These are phyloP conservation scores for Parauchenoglanis ngamensis DNA, from an alignment of 2,797 vertebrate species.

Conservation along the genomic window DNA sequence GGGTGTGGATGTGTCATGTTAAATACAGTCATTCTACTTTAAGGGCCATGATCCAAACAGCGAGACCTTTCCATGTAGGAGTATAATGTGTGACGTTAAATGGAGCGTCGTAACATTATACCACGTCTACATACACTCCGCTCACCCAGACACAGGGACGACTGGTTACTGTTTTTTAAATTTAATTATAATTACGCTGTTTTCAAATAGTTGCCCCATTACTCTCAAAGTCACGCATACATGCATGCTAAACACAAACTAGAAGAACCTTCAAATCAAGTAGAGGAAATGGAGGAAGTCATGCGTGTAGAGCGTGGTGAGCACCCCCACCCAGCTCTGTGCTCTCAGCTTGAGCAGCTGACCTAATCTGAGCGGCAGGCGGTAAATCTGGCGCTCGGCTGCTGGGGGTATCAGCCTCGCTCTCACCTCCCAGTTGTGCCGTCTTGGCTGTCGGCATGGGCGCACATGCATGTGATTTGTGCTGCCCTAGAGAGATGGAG, in stretches of 20 bases:
- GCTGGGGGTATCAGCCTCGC: constrained; percentile 43
- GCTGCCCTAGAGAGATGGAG: constrained; percentile 59
- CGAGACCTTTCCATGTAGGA: constrained; percentile 32
- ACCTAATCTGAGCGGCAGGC: constrained; percentile 53
- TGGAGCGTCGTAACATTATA: constrained; percentile 17
- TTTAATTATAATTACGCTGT: not conserved
- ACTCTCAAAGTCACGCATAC: not conserved
- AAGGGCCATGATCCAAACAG: constrained; percentile 19
- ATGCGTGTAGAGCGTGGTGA: constrained; percentile 12
- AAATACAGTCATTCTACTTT: constrained; percentile 41
- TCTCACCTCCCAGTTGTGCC: constrained; percentile 45
- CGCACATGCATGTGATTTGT: constrained; percentile 47
- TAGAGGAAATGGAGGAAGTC: constrained; percentile 36
- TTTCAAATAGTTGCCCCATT: constrained; percentile 2
- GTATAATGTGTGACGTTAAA: constrained; percentile 25
- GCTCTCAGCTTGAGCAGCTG: constrained; percentile 48
- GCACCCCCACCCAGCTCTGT: constrained; percentile 21
- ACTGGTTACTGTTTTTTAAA: not conserved
- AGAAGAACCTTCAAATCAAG: constrained; percentile 17
- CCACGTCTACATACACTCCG: not conserved
- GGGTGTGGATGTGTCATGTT: constrained; percentile 44
- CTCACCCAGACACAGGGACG: not conserved
- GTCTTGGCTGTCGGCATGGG: constrained; percentile 47
- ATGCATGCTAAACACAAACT: constrained; percentile 11
- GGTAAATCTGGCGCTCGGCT: constrained; percentile 49